A percentile compares a stretch with the other conserved stretches of the same genome.
These are phyloP conservation scores for Pipistrellus nathusii DNA, from an alignment of 2,797 vertebrate genomes.

Conservation along the genomic window DNA sequence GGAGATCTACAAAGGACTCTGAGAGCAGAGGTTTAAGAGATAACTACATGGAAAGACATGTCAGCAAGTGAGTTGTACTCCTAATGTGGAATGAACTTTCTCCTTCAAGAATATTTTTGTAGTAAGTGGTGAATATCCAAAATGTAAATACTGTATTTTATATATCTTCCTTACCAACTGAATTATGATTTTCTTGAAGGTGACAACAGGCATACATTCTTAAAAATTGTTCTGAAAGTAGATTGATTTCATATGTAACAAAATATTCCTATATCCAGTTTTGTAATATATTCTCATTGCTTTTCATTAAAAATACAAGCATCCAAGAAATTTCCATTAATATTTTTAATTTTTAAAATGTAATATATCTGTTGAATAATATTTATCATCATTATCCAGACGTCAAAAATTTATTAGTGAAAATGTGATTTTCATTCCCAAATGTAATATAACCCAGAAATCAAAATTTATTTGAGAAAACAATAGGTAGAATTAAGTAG, in stretches of 20 bases:
- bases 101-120: neutral
- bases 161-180: neutral
- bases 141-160: neutral
- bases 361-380: neutral
- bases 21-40: neutral
- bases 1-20: neutral
- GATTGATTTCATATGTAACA: neutral
- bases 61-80: neutral
- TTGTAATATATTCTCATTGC: neutral
- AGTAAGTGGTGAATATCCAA: neutral
- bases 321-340: neutral
- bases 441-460: neutral
- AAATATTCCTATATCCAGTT: neutral
- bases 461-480: constrained; percentile 23
- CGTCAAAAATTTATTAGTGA: constrained; percentile 7
- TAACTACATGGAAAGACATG: neutral
- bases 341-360: neutral
- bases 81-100: neutral
- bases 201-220: neutral
- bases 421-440: neutral
- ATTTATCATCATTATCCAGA: neutral
- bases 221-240: neutral
- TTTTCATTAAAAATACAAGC: neutral
- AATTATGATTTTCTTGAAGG: constrained; percentile 21
- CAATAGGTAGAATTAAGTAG: neutral